A percentile compares a stretch with the other conserved stretches of the same genome.
Evolutionary conservation across 2,797 vertebrate genomes (phyloP).

Genomic region (Staurois parvus): DNA sequence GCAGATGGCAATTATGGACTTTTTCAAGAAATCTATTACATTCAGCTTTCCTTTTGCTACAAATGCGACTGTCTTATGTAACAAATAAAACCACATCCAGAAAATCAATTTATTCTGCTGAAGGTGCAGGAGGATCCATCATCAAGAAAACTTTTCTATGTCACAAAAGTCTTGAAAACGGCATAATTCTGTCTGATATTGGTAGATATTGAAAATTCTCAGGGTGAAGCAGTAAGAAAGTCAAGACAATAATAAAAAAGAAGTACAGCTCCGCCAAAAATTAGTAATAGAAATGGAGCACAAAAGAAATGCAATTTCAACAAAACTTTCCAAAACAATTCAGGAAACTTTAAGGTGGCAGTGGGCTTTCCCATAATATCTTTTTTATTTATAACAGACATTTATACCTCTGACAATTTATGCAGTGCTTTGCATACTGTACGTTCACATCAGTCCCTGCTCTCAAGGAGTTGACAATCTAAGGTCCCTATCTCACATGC

Average conservation of each 20-base stretch:
- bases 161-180: not conserved
- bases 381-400: too few species aligned
- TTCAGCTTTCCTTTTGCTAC: constrained; percentile 3
- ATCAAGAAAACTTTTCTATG: constrained; percentile 16
- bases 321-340: not conserved
- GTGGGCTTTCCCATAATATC: not conserved
- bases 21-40: constrained; percentile 32
- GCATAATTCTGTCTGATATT: not conserved
- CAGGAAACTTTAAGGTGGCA: not conserved
- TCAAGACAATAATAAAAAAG: not conserved
- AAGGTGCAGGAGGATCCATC: constrained; percentile 21
- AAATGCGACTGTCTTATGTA: constrained; percentile 32
- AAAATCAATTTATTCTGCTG: constrained; percentile 33
- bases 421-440: too few species aligned
- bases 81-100: constrained; percentile 30
- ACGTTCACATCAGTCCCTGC: too few species aligned
- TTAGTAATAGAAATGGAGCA: not conserved
- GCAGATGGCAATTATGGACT: constrained; percentile 41
- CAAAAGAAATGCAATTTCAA: too few species aligned
- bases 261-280: not conserved
- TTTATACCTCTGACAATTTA: too few species aligned
- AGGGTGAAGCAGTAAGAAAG: not conserved
- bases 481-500: too few species aligned
- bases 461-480: too few species aligned
- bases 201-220: not conserved